These are phyloP conservation scores for Trisateles emortualis DNA, from an alignment of 2,888 invertebrate genomes.

Conservation along the genomic window DNA sequence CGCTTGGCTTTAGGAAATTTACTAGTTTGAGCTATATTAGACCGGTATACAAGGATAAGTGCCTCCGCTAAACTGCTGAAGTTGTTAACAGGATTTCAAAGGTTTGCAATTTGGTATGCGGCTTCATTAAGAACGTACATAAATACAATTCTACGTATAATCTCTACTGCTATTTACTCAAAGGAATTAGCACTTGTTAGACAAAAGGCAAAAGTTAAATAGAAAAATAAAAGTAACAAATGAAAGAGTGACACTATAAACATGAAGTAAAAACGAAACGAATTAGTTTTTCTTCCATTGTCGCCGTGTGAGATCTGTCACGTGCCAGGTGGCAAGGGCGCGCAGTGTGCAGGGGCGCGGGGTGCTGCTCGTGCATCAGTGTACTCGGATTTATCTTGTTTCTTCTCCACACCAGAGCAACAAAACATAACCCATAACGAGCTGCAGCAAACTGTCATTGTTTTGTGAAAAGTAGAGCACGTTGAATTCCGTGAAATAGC, in stretches of 20 bases:
- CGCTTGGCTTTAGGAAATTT: constrained; percentile 51
- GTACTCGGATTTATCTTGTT: constrained; percentile 7
- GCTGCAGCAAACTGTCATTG: constrained; percentile 51
- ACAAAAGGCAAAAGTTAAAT: not conserved
- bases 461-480: constrained; percentile 33
- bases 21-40: constrained; percentile 50
- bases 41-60: constrained; percentile 49
- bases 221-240: constrained; percentile 1
- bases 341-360: constrained; percentile 13
- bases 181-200: not conserved
- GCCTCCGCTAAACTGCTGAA: constrained; percentile 50
- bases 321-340: constrained; percentile 7
- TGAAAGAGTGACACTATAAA: constrained; percentile 7
- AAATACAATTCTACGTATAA: constrained; percentile 19
- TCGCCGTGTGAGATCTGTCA: constrained; percentile 20
- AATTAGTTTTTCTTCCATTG: constrained; percentile 11
- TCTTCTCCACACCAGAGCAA: constrained; percentile 32
- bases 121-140: constrained; percentile 39
- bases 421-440: constrained; percentile 50
- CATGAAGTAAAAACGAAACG: constrained; percentile 12
- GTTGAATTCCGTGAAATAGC: constrained; percentile 19
- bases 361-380: constrained; percentile 5
- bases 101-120: constrained; percentile 48
- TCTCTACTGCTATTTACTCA: constrained; percentile 1
- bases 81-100: constrained; percentile 56